Evolutionary conservation across 2,113 vertebrate species (phyloP).

Genomic region (Entelurus aequoreus): DNA sequence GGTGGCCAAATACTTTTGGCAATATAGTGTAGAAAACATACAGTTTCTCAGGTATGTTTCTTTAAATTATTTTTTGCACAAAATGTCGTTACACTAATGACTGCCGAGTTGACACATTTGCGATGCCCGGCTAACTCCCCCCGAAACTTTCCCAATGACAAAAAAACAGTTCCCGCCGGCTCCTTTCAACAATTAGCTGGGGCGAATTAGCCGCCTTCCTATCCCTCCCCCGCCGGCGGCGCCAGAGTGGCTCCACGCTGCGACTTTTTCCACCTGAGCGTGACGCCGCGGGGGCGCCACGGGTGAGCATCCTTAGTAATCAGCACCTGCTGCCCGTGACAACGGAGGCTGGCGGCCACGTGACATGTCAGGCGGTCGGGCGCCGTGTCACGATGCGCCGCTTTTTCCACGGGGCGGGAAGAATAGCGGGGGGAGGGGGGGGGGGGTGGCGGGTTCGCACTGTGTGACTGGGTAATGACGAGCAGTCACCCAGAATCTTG

Average conservation of each 20-base stretch:
- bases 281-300: constrained; percentile 46
- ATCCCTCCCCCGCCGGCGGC: constrained; percentile 15
- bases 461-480: constrained; percentile 65
- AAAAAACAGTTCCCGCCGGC: not conserved
- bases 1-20: too few relatives aligned
- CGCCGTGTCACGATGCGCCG: constrained; percentile 50
- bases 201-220: constrained; percentile 38
- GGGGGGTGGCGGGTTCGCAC: constrained; percentile 27
- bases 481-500: constrained; percentile 51
- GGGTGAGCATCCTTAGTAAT: constrained; percentile 64
- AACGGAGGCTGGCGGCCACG: constrained; percentile 52
- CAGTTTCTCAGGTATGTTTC: too few relatives aligned
- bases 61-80: too few relatives aligned
- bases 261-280: constrained; percentile 35
- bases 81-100: too few relatives aligned
- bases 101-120: not conserved
- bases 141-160: too few relatives aligned
- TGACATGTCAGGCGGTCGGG: constrained; percentile 52
- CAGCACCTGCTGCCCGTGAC: constrained; percentile 63
- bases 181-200: constrained; percentile 11
- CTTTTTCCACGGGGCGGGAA: constrained; percentile 22
- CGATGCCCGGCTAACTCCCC: not conserved
- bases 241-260: constrained; percentile 13
- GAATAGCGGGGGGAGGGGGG: constrained; percentile 25
- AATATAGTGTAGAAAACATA: too few relatives aligned